A percentile compares a stretch with the other conserved stretches of the same genome.
phyloP scores from a whole-genome alignment of 1,140 invertebrate genomes.

The Galleria mellonella region DNA sequence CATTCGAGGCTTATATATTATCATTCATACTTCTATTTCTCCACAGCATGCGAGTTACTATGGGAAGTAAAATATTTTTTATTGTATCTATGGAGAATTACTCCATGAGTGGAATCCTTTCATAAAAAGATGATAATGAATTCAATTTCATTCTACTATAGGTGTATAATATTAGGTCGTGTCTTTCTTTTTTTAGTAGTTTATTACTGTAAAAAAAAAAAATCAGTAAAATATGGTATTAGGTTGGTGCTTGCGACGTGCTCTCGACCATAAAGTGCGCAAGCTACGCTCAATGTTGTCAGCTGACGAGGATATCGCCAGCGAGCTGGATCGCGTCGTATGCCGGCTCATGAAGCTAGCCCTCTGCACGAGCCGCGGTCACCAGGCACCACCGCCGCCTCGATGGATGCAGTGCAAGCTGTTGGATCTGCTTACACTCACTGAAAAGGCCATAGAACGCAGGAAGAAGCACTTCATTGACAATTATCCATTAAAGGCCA shows the following conservation, averaged over 20 bases:
- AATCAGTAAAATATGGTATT: background rate
- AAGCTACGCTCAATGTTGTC: conserved; percentile 39
- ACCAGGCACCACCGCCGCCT: conserved; percentile 22
- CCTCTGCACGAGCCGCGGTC: conserved; percentile 23
- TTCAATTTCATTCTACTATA: no score
- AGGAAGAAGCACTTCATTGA: conserved; percentile 34
- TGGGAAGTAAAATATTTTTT: no score
- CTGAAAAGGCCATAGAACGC: conserved; percentile 48
- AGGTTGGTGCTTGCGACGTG: conserved; percentile 34
- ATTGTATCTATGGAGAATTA: no score
- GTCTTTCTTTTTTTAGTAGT: no score
- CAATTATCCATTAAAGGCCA: conserved; percentile 28
- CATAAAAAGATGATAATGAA: no score
- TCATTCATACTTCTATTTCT: no score
- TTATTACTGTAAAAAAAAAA: no score
- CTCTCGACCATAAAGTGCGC: conserved; percentile 45
- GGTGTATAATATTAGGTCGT: no score
- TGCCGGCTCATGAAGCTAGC: conserved; percentile 52
- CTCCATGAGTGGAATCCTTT: no score
- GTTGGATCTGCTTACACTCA: conserved; percentile 46
- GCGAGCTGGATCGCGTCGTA: conserved; percentile 44
- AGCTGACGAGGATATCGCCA: conserved; percentile 44
- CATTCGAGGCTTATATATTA: no score
- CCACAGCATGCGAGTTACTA: no score
- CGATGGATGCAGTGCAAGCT: conserved; percentile 56